Evolutionary conservation across 2,888 invertebrate species (phyloP).

Genomic region (Mythimna loreyi): DNA sequence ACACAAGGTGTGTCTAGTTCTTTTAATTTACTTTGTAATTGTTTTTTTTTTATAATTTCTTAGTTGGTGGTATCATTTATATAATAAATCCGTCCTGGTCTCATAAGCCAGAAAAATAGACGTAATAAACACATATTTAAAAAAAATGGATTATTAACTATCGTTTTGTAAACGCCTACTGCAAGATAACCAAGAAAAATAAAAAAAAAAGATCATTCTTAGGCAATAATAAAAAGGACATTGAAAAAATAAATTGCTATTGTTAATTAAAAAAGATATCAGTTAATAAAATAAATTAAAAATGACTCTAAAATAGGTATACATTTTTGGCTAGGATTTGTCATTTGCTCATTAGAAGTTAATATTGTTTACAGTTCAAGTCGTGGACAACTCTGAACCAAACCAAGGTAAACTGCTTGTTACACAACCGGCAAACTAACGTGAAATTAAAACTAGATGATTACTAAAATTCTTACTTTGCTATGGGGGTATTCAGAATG

Average conservation of each 20-base stretch:
- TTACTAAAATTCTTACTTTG: not conserved
- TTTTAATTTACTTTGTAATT: not conserved
- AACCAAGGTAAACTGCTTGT: slow-evolving; percentile 12
- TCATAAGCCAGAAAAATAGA: too few relatives aligned
- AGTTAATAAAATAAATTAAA: not conserved
- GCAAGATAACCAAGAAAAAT: too few relatives aligned
- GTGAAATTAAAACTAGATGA: not conserved
- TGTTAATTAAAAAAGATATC: not conserved
- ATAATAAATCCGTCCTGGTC: too few relatives aligned
- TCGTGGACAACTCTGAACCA: slow-evolving; percentile 62
- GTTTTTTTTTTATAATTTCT: too few relatives aligned
- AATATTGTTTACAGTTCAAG: slow-evolving; percentile 54
- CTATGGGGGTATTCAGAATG: not conserved
- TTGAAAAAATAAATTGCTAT: too few relatives aligned
- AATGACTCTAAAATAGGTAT: not conserved
- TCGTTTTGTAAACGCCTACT: too few relatives aligned
- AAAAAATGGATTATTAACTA: too few relatives aligned
- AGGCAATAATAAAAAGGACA: too few relatives aligned
- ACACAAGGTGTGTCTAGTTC: not conserved
- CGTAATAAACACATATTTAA: too few relatives aligned
- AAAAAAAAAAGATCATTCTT: too few relatives aligned
- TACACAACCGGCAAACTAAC: slow-evolving; percentile 4
- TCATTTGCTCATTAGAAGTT: slow-evolving; percentile 15
- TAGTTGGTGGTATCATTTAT: too few relatives aligned
- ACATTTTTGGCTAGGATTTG: not conserved